Conservation (phyloP, 2,888 invertebrate species). For the Pedicia rivosa region DNA sequence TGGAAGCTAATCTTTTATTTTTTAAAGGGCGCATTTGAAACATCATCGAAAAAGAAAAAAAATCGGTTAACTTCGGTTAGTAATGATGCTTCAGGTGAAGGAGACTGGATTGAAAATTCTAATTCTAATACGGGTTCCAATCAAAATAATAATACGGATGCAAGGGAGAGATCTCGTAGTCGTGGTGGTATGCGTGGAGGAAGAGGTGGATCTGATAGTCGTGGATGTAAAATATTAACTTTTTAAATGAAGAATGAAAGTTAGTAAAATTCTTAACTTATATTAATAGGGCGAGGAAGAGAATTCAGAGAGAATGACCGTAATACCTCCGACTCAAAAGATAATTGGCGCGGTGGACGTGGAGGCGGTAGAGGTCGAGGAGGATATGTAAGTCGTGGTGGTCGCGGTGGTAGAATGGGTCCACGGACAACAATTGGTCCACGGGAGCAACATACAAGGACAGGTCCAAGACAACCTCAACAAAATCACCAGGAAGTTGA, state of each 20-base stretch:
- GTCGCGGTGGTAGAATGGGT: conserved; percentile 31
- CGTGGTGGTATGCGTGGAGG: conserved; percentile 29
- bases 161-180: conserved; percentile 28
- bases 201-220: conserved; percentile 33
- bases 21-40: conserved; percentile 67
- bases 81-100: conserved; percentile 34
- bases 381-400: conserved; percentile 32
- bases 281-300: conserved; percentile 35
- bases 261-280: no score
- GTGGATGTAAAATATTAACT: conserved; percentile 34
- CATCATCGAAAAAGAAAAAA: conserved; percentile 75
- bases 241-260: no score
- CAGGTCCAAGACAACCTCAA: conserved; percentile 22
- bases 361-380: conserved; percentile 33
- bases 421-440: conserved; percentile 16
- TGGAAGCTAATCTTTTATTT: conserved; percentile 11
- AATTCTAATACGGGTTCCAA: conserved; percentile 2
- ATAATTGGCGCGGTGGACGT: conserved; percentile 26
- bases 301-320: conserved; percentile 48
- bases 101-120: conserved; percentile 27
- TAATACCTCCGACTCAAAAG: conserved; percentile 27
- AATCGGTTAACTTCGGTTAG: conserved; percentile 47
- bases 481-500: conserved; percentile 31
- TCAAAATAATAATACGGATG: conserved; percentile 20
- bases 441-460: conserved; percentile 16